Evolutionary conservation across 2,888 invertebrate species (phyloP), one percentile per base, ranked within the genome.

Genomic region (Habroteleia sp.): DNA sequence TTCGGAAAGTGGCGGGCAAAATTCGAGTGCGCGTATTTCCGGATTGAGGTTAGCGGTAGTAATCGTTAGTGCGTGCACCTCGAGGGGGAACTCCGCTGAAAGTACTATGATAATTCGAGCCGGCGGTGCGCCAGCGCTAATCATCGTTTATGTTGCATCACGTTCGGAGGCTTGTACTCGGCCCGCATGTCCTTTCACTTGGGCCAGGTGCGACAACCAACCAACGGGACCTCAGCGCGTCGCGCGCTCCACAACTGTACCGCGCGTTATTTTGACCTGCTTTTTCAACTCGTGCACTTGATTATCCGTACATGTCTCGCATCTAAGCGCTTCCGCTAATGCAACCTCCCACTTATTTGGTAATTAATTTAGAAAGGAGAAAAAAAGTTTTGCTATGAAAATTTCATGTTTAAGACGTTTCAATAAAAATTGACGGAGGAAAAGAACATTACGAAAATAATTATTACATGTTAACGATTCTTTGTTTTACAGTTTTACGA

Each of bases 131-230:
- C 60, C 54, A 48, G 56, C 48, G 42, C 54, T 72, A 63, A 72
- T 63, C 48, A 63, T 63, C 54, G 27, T 60, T 39, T 46, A 56
- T 48, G 29, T 60, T 69, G 52, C 52, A 39, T 54, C 62, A 71
- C 48, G 37, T 62, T 48, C 11, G 41, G 52, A 46, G 42, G 44
- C 60, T 62, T 31, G 52, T 11, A 7, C 17, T 29, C 31, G 41
- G 35, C 10, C 62, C 42, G 60, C 56, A 42, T 62, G 69, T 71
- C 71, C 71, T 54, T 71, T 71, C 71, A 62, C 71, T 56, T 31
- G 39, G 39, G 41, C 54, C 71, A 62, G 69, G 71, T 71, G 71
- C 42, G 25, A 42, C 46, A 56, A 56, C 6, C 46, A 54, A 44
- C 44, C 63, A 73, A 73, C 73, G 73, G 65, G 65, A 65, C 48